Base-by-base conservation (phyloP, 2,888 invertebrate genomes). In the Neoscelio sp. region DNA sequence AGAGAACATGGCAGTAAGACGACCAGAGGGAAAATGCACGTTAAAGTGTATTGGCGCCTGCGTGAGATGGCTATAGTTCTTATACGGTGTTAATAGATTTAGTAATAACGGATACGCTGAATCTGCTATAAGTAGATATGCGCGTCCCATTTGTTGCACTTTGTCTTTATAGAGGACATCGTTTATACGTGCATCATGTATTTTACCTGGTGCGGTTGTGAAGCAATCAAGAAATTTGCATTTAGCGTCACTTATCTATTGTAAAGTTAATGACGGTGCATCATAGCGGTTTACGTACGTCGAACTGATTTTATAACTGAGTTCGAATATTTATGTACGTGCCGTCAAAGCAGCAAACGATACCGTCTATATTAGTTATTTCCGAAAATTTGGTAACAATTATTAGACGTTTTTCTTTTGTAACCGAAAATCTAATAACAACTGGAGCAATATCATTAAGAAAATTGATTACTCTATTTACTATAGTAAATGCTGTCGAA, bases 271-370 rank as follows among this genome's bases (percentile, higher is more conserved):
- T 0, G 56, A 40, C n/a, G 26, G 56, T 10, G 23, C 56, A 13
- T 56, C 26, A 10, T 38, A 38, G 1, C 38, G 20, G 7, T 54
- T 54, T 2, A 13, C 38, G 10, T 52, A 35, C 6, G 52, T 52
- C 2, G 35, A 52, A 3, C 35, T 52, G 1, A 52, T 35, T 38
- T 54, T 54, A 13, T 54, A n/a, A n/a, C n/a, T n/a, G 58, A 2
- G 70, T 68, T 0, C 46, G 44, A 18, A 68, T 58, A 0, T 18
- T 28, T 5, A 65, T 65, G 40, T 65, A 65, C 4, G 18, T 15
- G 2, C 62, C 48, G 7, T 62, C 62, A 2, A 62, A 35, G 48
- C 58, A 44, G 10, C 58, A 23, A 15, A 56, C 40, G 12, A 56
- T 40, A 2, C 38, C 54, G 15, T 18, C 38, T 20, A 54, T 38